These are phyloP conservation scores for Zaprionus nigranus DNA, from an alignment of 1,140 invertebrate genomes.

Conservation along the genomic window DNA sequence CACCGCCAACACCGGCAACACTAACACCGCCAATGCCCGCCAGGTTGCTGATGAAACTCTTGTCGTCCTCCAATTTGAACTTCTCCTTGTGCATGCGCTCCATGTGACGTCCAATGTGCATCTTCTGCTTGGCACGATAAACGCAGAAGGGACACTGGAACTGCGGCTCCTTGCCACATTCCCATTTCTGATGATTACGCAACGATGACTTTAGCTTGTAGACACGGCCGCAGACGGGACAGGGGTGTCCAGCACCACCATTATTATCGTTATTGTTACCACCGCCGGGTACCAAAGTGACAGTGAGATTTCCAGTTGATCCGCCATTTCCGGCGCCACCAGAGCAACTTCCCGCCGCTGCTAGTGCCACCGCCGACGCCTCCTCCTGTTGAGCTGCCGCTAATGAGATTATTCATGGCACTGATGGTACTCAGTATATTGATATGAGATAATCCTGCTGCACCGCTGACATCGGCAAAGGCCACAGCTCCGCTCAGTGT, in stretches of 20 bases:
- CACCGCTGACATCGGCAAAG: slow-evolving; percentile 82
- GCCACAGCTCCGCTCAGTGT: slow-evolving; percentile 70
- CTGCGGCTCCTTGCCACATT: slow-evolving; percentile 93
- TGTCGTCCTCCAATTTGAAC: slow-evolving; percentile 82
- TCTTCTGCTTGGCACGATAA: slow-evolving; percentile 93
- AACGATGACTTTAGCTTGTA: slow-evolving; percentile 94
- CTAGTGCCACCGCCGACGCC: slow-evolving; percentile 44
- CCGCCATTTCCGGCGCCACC: slow-evolving; percentile 31
- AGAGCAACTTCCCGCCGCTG: slow-evolving; percentile 33
- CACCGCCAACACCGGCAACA: slow-evolving; percentile 12
- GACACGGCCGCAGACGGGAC: slow-evolving; percentile 91
- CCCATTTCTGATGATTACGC: slow-evolving; percentile 94
- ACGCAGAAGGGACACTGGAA: slow-evolving; percentile 93
- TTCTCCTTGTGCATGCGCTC: slow-evolving; percentile 93
- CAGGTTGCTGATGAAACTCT: slow-evolving; percentile 56
- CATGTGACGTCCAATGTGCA: slow-evolving; percentile 94
- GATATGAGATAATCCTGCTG: slow-evolving; percentile 79
- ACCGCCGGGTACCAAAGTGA: slow-evolving; percentile 42
- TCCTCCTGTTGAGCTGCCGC: slow-evolving; percentile 56
- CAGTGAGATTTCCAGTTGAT: slow-evolving; percentile 15
- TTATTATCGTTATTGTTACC: slow-evolving; percentile 47
- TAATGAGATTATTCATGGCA: slow-evolving; percentile 81
- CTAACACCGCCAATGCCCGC: slow-evolving; percentile 41
- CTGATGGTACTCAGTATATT: slow-evolving; percentile 82
- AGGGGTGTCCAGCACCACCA: slow-evolving; percentile 87